These are phyloP conservation scores for Leptinotarsa haldemani DNA, from an alignment of 2,888 invertebrate species.

Conservation along the genomic window DNA sequence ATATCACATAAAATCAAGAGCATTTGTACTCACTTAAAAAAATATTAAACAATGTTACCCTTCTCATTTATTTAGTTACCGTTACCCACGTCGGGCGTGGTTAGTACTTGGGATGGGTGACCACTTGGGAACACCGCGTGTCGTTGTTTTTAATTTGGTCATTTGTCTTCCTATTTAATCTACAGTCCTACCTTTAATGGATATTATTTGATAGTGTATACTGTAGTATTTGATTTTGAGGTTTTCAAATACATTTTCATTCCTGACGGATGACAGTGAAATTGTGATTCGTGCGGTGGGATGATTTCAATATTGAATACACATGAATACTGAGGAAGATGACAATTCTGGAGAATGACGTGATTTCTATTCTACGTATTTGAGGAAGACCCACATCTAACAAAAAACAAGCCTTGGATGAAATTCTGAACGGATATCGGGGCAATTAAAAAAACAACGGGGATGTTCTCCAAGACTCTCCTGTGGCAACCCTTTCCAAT, in stretches of 20 bases:
- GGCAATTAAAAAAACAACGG: conserved; percentile 51
- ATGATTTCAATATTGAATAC: conserved; percentile 40
- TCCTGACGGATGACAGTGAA: conserved; percentile 38
- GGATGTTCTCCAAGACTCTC: conserved; percentile 59
- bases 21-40: conserved; percentile 51
- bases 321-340: conserved; percentile 62
- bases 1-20: conserved; percentile 56
- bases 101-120: too few species aligned
- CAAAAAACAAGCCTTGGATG: conserved; percentile 49
- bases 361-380: conserved; percentile 54
- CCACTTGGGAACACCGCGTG: too few species aligned
- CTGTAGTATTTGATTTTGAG: conserved; percentile 9
- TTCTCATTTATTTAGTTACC: conserved; percentile 31
- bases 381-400: conserved; percentile 46
- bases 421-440: conserved; percentile 65
- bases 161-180: conserved; percentile 26
- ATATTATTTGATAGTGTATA: conserved; percentile 24
- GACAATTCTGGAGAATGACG: conserved; percentile 63
- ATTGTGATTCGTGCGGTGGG: conserved; percentile 36
- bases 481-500: conserved; percentile 85
- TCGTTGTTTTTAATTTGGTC: too few species aligned
- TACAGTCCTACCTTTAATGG: conserved; percentile 21
- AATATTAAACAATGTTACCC: conserved; percentile 43
- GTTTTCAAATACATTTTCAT: not conserved
- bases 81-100: too few species aligned